Evolutionary conservation across 1,140 invertebrate genomes (phyloP).

Genomic region (Temnothorax longispinosus): DNA sequence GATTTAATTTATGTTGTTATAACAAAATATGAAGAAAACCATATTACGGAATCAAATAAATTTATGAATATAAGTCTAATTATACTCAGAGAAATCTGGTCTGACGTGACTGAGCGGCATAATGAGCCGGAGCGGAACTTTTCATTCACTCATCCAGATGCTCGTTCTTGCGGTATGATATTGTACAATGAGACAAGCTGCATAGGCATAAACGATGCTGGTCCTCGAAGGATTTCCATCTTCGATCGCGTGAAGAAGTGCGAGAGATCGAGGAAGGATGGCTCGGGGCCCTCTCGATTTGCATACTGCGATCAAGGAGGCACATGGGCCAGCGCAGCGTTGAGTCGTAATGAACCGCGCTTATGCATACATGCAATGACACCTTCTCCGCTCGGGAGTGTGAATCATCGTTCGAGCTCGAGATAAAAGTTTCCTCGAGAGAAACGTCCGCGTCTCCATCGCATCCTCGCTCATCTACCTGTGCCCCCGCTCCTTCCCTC

Average conservation of each 20-base stretch:
- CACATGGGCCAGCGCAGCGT: slow-evolving; percentile 72
- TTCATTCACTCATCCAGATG: slow-evolving; percentile 12
- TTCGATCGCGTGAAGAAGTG: slow-evolving; percentile 5
- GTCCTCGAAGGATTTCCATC: slow-evolving; percentile 12
- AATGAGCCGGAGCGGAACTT: too few species aligned
- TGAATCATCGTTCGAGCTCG: slow-evolving; percentile 78
- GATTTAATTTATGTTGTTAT: too few species aligned
- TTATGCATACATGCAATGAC: slow-evolving; percentile 82
- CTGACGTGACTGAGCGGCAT: too few species aligned
- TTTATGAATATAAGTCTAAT: too few species aligned
- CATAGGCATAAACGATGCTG: background rate
- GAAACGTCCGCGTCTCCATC: slow-evolving; percentile 14
- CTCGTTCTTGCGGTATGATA: background rate
- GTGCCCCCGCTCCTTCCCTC: background rate
- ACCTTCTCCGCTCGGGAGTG: slow-evolving; percentile 77
- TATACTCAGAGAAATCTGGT: too few species aligned
- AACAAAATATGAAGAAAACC: too few species aligned
- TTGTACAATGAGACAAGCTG: background rate
- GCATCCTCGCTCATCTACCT: slow-evolving; percentile 33
- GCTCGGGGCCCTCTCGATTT: slow-evolving; percentile 65
- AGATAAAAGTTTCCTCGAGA: slow-evolving; percentile 75
- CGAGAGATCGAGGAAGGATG: slow-evolving; percentile 41
- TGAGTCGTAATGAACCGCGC: slow-evolving; percentile 77
- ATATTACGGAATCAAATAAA: too few species aligned
- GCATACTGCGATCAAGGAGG: slow-evolving; percentile 67